Conservation (phyloP, 2,113 vertebrate genomes). For the Amblyopsis rosae region DNA sequence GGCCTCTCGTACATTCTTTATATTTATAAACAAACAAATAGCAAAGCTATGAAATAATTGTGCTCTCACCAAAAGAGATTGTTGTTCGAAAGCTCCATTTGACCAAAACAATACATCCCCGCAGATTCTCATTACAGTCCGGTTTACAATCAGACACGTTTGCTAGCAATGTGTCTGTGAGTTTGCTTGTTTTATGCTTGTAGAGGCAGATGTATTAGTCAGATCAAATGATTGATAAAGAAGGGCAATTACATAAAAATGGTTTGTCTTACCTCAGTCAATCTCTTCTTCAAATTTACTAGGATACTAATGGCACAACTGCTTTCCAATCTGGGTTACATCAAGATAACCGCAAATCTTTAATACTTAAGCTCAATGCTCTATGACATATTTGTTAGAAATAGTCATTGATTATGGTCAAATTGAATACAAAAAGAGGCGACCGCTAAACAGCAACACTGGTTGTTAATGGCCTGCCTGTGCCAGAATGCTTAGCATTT, state of each 20-base stretch:
- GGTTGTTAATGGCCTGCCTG: background rate
- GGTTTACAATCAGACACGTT: background rate
- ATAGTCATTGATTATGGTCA: conserved; percentile 3
- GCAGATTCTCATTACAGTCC: conserved; percentile 13
- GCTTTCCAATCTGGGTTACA: too few relatives aligned
- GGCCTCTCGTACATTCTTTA: conserved; percentile 33
- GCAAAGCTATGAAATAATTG: conserved; percentile 19
- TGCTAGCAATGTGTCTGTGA: background rate
- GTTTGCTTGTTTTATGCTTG: background rate
- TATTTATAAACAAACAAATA: conserved; percentile 54
- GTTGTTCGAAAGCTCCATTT: conserved; percentile 29
- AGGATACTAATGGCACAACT: too few relatives aligned
- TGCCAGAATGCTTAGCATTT: too few relatives aligned
- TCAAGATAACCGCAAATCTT: too few relatives aligned
- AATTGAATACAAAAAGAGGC: conserved; percentile 3
- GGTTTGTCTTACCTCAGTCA: too few relatives aligned
- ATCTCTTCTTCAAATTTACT: too few relatives aligned
- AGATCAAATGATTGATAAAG: background rate
- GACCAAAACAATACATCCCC: conserved; percentile 16
- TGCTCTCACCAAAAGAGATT: conserved; percentile 18
- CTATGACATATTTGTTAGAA: conserved; percentile 1
- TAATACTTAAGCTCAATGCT: too few relatives aligned
- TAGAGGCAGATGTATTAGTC: background rate
- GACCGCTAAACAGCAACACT: background rate
- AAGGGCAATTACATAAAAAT: background rate